Base-by-base conservation (phyloP, 2,113 vertebrate genomes). In the Propithecus coquereli region DNA sequence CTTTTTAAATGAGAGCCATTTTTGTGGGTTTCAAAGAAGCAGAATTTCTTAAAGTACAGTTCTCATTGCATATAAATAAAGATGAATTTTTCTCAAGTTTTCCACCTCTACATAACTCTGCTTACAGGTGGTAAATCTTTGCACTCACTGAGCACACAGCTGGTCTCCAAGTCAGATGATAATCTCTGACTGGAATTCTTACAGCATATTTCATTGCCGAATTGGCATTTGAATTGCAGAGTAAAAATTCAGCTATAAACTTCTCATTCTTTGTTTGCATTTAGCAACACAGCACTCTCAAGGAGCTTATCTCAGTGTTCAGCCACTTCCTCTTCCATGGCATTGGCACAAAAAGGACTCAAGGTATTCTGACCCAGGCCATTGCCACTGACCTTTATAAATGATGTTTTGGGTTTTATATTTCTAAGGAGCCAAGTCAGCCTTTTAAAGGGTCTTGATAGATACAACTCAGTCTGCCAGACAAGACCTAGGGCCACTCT, bases 341-440 rank as follows among this genome's bases (percentile, higher is more conserved):
- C 65, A 86, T 23, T 84, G 86, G 91, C 94, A 81, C 93, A 96
- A 63, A 91, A 77, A 0, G 2, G 47, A 92, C 82, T 96, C 76
- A 10, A 57, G 90, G 95, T 94, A 94, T 96, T 93, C 79, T 96
- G 95, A 96, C 97, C 95, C 79, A 34, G 59, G 40, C 93, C 70
- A 84, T 97, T 96, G 57, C 59, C 83, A 4, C 9, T 94, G 95
- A 97, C 96, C 94, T 97, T 91, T 95, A 63, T 50, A 94, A 96
- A 96, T 81, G 70, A 93, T 91, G 95, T 79, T 97, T 89, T 13
- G 73, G 74, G 93, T 89, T 96, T 95, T 96, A 57, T 96, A 77
- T 97, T 97, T 96, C 94, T 96, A 70, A 94, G 95, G 73, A 95
- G 90, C 86, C 74, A 83, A 97, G 87, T 97, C 90, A 97, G 93